phyloP scores from a whole-genome alignment of 2,797 vertebrate genomes.

The Hafferia zeledoni region DNA sequence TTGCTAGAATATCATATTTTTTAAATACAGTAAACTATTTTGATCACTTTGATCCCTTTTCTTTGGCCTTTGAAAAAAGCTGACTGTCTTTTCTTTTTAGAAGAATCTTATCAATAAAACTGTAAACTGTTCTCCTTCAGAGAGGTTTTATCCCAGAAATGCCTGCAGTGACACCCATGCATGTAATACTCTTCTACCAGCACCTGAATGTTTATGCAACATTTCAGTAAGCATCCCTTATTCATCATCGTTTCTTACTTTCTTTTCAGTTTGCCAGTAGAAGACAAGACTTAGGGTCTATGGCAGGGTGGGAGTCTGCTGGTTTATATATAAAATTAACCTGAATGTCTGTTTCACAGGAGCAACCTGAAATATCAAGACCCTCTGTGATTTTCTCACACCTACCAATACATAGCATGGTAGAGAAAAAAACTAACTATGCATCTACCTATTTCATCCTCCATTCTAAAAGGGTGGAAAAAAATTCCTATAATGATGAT shows the following conservation, averaged over 20 bases:
- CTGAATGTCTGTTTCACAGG: neutral
- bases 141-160: conserved; percentile 34
- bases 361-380: neutral
- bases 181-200: neutral
- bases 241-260: neutral
- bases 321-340: neutral
- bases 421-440: neutral
- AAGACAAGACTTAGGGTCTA: neutral
- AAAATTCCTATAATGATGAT: neutral
- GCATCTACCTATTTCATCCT: neutral
- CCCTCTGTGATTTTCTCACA: neutral
- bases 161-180: neutral
- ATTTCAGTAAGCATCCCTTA: neutral
- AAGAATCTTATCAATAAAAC: conserved; percentile 9
- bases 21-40: conserved; percentile 61
- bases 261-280: neutral
- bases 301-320: neutral
- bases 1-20: conserved; percentile 35
- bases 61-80: neutral
- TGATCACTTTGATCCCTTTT: conserved; percentile 50
- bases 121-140: conserved; percentile 14
- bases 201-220: conserved; percentile 18
- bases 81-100: conserved; percentile 15
- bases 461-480: neutral
- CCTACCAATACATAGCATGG: neutral